Percentiles rank a stretch among this genome's conserved stretches.
Evolutionary conservation across 1,140 invertebrate species (phyloP).

Genomic region (Brachionus sp.): DNA sequence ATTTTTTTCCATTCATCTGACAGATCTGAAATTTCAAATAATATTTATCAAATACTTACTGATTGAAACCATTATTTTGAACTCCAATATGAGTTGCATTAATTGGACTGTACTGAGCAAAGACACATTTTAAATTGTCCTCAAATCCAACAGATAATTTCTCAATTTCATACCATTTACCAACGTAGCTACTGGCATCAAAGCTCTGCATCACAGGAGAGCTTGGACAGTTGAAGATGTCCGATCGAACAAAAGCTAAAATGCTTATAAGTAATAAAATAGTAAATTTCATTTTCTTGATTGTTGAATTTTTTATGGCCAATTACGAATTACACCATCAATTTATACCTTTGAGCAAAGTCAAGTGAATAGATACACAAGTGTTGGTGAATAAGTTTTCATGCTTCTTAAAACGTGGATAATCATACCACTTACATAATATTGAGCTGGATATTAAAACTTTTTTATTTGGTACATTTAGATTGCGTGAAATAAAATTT

Average conservation of each 20-base stretch:
- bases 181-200: slow-evolving; percentile 25
- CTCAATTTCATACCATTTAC: slow-evolving; percentile 45
- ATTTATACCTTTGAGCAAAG: background rate
- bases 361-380: background rate
- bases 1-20: too few relatives aligned
- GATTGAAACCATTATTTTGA: slow-evolving; percentile 12
- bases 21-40: too few relatives aligned
- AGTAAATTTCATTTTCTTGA: background rate
- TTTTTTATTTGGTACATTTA: background rate
- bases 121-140: slow-evolving; percentile 35
- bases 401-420: background rate
- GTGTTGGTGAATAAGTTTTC: background rate
- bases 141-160: slow-evolving; percentile 22
- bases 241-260: background rate
- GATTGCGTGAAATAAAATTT: background rate
- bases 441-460: background rate
- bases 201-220: slow-evolving; percentile 3
- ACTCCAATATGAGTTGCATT: slow-evolving; percentile 22
- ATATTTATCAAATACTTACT: too few relatives aligned
- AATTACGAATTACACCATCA: background rate
- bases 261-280: background rate
- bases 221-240: background rate
- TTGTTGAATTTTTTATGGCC: background rate
- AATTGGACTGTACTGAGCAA: background rate
- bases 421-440: background rate